Percentiles rank a stretch among this genome's conserved stretches.
phyloP scores from a whole-genome alignment of 2,888 invertebrate genomes.

The Dendrolimus houi region DNA sequence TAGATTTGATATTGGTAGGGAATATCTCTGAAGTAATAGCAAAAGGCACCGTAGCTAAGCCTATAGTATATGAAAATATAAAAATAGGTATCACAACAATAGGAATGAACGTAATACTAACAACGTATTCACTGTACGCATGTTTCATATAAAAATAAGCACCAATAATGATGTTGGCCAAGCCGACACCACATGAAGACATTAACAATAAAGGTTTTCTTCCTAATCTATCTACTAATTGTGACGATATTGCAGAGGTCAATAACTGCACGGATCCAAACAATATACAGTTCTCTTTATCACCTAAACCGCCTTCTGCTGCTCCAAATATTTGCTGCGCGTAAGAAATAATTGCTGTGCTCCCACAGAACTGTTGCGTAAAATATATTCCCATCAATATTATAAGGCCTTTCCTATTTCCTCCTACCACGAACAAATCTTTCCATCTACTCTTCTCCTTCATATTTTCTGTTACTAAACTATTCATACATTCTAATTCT shows the following conservation, averaged over 20 bases:
- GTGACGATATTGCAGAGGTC: slow-evolving; percentile 74
- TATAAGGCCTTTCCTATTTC: slow-evolving; percentile 74
- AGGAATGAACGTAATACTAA: slow-evolving; percentile 72
- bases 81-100: slow-evolving; percentile 76
- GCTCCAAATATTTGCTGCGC: slow-evolving; percentile 78
- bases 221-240: slow-evolving; percentile 78
- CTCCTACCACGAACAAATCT: slow-evolving; percentile 60
- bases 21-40: slow-evolving; percentile 80
- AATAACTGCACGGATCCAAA: slow-evolving; percentile 71
- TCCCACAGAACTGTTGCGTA: slow-evolving; percentile 78
- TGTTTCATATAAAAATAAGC: slow-evolving; percentile 74
- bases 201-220: slow-evolving; percentile 76
- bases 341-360: slow-evolving; percentile 76
- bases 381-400: slow-evolving; percentile 78
- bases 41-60: slow-evolving; percentile 79
- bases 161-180: slow-evolving; percentile 72
- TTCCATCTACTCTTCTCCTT: slow-evolving; percentile 63
- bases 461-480: slow-evolving; percentile 70
- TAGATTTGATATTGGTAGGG: slow-evolving; percentile 78
- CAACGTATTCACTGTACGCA: slow-evolving; percentile 53
- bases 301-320: slow-evolving; percentile 61
- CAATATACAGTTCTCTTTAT: slow-evolving; percentile 68
- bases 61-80: slow-evolving; percentile 78
- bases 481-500: slow-evolving; percentile 73
- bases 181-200: slow-evolving; percentile 73